Evolutionary conservation across 2,113 vertebrate genomes (phyloP), one percentile per base, ranked within the genome.

Genomic region (Triplophysa tibetana): DNA sequence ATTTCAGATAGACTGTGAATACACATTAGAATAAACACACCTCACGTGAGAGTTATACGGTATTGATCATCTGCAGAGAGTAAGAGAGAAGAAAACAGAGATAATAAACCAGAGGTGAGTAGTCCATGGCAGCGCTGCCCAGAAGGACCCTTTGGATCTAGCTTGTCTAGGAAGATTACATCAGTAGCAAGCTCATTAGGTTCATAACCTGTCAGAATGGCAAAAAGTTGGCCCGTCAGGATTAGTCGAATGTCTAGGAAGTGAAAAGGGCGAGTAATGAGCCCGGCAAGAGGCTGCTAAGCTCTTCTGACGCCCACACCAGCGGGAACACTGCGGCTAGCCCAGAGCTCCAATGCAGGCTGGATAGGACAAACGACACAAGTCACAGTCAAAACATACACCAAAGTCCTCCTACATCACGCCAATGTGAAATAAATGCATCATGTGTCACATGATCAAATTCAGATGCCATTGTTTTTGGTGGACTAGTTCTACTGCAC

Each of bases 131-230:
- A 89, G 87, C 3, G 41, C 89, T 88, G 86, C 87, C 89, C 87
- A 89, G 86, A 87, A 88, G 88, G 75, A 88, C 83, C 84, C 84
- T 85, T 85, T 86, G 90, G 89, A 76, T 61, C 74, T 88, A 83
- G 85, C 90, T 87, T 93, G 92, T 92, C 92, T 88, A 81, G 92
- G 91, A 86, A 80, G 88, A 92, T 92, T 85, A 81, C 86, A 82
- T 93, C 93, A 93, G 83, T 88, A 86, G 82, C 81, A 43, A 85
- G 84, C 90, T 94, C 92, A 94, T 93, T 94, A 93, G 92, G 90
- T 93, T 89, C 91, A 93, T 93, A 93, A 90, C 91, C 91, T 89
- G 87, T 90, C 85, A 88, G 90, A 90, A 88, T 86, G 85, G 84
- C 86, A 87, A 87, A 69, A 86, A 89, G 85, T 91, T 89, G 82